Conservation (phyloP, 2,113 vertebrate species). For the Tupaia chinensis region DNA sequence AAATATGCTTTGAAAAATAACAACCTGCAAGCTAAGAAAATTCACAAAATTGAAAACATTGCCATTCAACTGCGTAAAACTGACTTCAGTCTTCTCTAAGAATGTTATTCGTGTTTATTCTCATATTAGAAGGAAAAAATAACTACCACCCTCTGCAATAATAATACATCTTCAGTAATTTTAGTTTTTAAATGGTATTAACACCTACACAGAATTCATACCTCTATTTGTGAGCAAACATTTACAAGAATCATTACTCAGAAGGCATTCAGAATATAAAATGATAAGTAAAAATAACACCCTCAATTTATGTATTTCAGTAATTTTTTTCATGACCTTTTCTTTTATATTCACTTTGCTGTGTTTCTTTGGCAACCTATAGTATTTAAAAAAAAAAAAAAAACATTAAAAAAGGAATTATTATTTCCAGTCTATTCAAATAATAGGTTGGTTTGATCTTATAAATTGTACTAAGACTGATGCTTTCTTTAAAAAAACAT, state of each 20-base stretch:
- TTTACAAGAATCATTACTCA: conserved; percentile 72
- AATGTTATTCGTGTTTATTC: conserved; percentile 75
- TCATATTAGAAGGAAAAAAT: conserved; percentile 58
- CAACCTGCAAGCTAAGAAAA: conserved; percentile 68
- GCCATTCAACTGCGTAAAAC: conserved; percentile 61
- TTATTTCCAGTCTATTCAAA: conserved; percentile 51
- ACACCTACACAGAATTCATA: conserved; percentile 54
- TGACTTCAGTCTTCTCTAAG: conserved; percentile 49
- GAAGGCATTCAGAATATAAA: conserved; percentile 67
- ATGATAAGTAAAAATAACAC: conserved; percentile 81
- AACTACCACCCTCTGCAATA: conserved; percentile 28
- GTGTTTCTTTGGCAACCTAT: conserved; percentile 52
- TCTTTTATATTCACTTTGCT: conserved; percentile 63
- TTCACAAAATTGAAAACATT: conserved; percentile 67
- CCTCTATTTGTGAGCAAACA: conserved; percentile 73
- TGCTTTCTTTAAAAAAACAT: neutral
- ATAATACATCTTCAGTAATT: conserved; percentile 56
- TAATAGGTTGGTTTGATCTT: conserved; percentile 40
- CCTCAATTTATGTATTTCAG: conserved; percentile 10
- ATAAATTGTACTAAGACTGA: neutral
- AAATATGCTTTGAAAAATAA: conserved; percentile 75
- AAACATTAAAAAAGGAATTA: neutral
- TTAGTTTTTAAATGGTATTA: conserved; percentile 62
- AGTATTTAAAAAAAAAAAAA: neutral
- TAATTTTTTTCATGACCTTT: conserved; percentile 64